These are phyloP conservation scores for Frieseomelitta varia DNA, from an alignment of 1,140 invertebrate species.

Conservation along the genomic window DNA sequence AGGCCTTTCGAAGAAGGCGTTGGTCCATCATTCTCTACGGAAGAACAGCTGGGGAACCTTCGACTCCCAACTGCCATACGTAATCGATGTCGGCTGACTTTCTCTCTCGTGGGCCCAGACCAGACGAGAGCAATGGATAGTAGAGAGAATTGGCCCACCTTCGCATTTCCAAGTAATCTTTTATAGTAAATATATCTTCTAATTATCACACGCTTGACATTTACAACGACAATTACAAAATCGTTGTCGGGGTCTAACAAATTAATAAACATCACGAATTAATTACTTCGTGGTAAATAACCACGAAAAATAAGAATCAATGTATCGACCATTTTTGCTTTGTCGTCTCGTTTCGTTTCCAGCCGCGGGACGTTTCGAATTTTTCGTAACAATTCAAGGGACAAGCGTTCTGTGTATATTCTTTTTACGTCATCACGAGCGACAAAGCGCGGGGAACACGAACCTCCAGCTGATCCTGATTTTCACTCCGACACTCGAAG, in stretches of 20 bases:
- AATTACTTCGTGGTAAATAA: neutral
- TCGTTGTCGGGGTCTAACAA: neutral
- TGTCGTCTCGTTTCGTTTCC: no score
- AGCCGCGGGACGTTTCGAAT: neutral
- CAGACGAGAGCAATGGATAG: conserved; percentile 26
- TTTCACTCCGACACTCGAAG: conserved; percentile 37
- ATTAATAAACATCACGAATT: neutral
- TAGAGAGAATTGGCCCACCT: neutral
- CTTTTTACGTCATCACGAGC: neutral
- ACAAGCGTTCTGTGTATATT: neutral
- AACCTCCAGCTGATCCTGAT: conserved; percentile 30
- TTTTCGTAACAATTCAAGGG: neutral
- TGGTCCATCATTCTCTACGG: conserved; percentile 62
- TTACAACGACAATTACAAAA: neutral
- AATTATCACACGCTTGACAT: neutral
- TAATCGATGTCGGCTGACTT: conserved; percentile 74
- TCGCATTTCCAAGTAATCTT: neutral
- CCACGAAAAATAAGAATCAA: neutral
- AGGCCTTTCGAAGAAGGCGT: conserved; percentile 57
- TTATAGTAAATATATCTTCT: neutral
- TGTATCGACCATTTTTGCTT: no score
- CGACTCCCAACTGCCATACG: conserved; percentile 69
- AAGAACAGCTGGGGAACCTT: conserved; percentile 67
- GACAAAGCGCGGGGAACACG: conserved; percentile 9
- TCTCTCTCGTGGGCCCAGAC: conserved; percentile 59